These are phyloP conservation scores for Drosophila nikananu DNA, from an alignment of 1,140 invertebrate species.

Conservation along the genomic window DNA sequence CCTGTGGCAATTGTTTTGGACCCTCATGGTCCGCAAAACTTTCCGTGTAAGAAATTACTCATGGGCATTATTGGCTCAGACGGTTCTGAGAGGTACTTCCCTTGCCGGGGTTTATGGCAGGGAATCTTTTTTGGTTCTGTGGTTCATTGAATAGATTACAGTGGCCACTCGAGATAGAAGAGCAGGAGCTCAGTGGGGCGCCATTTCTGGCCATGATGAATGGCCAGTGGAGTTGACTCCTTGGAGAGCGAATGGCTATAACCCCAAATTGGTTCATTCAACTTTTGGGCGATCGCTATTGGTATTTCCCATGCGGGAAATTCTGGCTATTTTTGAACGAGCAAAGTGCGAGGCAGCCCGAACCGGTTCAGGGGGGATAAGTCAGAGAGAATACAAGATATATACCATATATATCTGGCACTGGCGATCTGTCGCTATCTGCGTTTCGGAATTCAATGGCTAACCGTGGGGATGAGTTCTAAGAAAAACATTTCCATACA, in stretches of 20 bases:
- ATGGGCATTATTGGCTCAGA: constrained; percentile 41
- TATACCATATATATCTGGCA: constrained; percentile 24
- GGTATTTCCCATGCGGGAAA: constrained; percentile 37
- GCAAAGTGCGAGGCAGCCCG: constrained; percentile 35
- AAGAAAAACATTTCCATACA: constrained; percentile 31
- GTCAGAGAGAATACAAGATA: constrained; percentile 34
- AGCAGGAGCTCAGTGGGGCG: not conserved
- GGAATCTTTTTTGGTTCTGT: constrained; percentile 2
- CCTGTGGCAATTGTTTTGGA: constrained; percentile 5
- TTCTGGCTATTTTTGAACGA: constrained; percentile 56
- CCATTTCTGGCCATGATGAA: not conserved
- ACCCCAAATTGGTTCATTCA: constrained; percentile 32
- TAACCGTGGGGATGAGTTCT: not conserved
- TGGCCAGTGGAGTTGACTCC: constrained; percentile 8
- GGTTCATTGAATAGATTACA: constrained; percentile 21
- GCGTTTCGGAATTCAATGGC: constrained; percentile 34
- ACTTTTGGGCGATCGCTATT: constrained; percentile 23
- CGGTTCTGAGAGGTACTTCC: constrained; percentile 27
- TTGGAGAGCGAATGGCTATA: not conserved
- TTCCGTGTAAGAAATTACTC: constrained; percentile 48
- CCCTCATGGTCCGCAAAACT: not conserved
- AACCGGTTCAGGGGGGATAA: constrained; percentile 64
- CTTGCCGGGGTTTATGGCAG: constrained; percentile 10
- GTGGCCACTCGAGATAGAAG: constrained; percentile 20
- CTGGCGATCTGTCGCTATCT: constrained; percentile 14